phyloP scores from a whole-genome alignment of 2,113 vertebrate species.

The Prionailurus viverrinus region DNA sequence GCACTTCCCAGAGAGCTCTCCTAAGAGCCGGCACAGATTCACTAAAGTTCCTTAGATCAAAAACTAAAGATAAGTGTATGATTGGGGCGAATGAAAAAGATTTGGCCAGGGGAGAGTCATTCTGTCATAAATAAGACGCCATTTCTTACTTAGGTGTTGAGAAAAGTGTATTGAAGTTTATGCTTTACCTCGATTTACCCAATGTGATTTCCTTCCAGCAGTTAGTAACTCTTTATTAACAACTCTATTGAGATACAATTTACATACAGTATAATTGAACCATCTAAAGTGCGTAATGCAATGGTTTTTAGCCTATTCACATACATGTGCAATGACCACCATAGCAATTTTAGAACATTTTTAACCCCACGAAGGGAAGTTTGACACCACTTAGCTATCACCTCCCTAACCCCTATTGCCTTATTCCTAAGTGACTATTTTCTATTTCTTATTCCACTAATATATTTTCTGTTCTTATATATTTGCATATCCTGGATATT shows the following conservation, averaged over 20 bases:
- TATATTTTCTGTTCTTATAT: neutral
- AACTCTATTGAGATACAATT: neutral
- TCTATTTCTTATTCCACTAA: neutral
- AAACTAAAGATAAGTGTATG: neutral
- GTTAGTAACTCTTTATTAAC: neutral
- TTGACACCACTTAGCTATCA: neutral
- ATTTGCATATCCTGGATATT: neutral
- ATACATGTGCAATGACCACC: neutral
- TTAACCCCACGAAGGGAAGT: neutral
- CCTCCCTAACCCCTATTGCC: no score
- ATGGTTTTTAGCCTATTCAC: neutral
- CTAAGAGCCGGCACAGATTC: neutral
- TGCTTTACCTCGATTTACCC: neutral
- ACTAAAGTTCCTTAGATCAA: neutral
- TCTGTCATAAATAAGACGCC: neutral
- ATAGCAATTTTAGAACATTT: slow-evolving; percentile 10
- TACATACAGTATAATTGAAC: neutral
- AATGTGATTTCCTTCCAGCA: neutral
- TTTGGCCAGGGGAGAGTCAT: neutral
- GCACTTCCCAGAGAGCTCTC: neutral
- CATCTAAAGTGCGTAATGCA: neutral
- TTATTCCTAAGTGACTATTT: neutral
- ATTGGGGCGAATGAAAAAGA: neutral
- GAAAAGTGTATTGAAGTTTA: neutral
- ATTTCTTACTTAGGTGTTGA: neutral